Base-by-base conservation (phyloP, 1,140 invertebrate species). In the Spodoptera litura region DNA sequence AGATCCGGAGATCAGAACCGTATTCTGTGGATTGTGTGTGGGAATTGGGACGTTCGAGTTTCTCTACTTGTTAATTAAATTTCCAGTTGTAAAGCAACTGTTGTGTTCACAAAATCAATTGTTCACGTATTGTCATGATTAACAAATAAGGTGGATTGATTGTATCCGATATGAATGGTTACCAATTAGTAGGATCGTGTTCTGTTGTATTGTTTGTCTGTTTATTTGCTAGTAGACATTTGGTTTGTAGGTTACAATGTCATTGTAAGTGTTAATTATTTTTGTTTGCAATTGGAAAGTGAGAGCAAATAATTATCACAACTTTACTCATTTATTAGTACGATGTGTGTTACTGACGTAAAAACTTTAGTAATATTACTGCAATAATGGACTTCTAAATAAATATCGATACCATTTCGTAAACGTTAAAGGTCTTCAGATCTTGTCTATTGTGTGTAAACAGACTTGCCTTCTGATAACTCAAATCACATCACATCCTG, bases 11-110 rank as follows among this genome's bases (percentile, higher is more conserved):
- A 89, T 87, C 86, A 79, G 70, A 59, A 85, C 35, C 81, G 84
- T 89, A 89, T 88, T 87, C 84, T 82, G 80, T 76, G 85, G 87
- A 89, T 90, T 88, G 87, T 90, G 81, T 83, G 82, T 86, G 90
- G 88, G 86, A 91, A 91, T 92, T 90, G 87, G 86, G 88, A 90
- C 82, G 77, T 51, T n/a, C 59, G 20, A 20, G 44, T 79, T 83
- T 79, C 58, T 79, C 58, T 81, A 78, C 61, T 81, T 87, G 82
- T 85, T 87, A 87, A 87, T 85, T 87, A 85, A 86, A 84, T 82
- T 82, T 81, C 73, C 35, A 72, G 66, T 75, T 78, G 68, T 79
- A 73, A 79, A 78, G 76, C 78, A 73, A 80, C 81, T 58, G 44
- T 73, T 73, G 71, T 73, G 38, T 35, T 62, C 11, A 12, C 44